Percentiles rank a stretch among this genome's conserved stretches.
Evolutionary conservation across 2,113 vertebrate species (phyloP).

Genomic region (Apus apus): DNA sequence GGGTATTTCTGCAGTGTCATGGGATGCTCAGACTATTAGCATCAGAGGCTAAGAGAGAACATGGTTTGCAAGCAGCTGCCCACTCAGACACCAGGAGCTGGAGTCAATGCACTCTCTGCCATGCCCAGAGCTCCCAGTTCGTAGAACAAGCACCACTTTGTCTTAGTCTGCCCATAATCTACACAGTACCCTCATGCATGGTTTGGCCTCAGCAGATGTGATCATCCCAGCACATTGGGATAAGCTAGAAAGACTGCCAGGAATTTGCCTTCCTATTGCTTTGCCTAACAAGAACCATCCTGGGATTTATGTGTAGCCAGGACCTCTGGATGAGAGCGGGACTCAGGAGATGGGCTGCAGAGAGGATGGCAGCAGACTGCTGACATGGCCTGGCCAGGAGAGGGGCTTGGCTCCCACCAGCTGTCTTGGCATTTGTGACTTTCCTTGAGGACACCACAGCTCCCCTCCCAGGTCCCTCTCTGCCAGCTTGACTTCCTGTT

Average conservation of each 20-base stretch:
- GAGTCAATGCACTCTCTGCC: neutral
- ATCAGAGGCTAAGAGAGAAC: neutral
- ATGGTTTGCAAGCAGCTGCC: neutral
- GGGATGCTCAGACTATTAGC: neutral
- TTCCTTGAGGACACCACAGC: neutral
- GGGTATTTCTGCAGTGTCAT: neutral
- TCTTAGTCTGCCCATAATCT: neutral
- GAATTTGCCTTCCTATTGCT: neutral
- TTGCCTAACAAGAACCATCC: neutral
- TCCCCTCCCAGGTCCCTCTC: neutral
- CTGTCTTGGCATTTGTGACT: neutral
- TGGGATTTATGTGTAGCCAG: neutral
- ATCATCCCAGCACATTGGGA: neutral
- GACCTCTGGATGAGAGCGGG: neutral
- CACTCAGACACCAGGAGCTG: rapidly evolving
- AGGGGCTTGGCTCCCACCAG: neutral
- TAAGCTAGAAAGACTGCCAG: neutral
- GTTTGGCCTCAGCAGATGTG: neutral
- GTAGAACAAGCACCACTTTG: neutral
- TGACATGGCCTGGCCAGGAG: neutral
- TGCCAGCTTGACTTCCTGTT: neutral
- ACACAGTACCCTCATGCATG: neutral
- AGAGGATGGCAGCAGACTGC: neutral
- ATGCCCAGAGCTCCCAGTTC: neutral
- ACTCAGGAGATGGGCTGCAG: neutral